phyloP scores from a whole-genome alignment of 92 coral and sea anemone species.

The Palythoa grandis region DNA sequence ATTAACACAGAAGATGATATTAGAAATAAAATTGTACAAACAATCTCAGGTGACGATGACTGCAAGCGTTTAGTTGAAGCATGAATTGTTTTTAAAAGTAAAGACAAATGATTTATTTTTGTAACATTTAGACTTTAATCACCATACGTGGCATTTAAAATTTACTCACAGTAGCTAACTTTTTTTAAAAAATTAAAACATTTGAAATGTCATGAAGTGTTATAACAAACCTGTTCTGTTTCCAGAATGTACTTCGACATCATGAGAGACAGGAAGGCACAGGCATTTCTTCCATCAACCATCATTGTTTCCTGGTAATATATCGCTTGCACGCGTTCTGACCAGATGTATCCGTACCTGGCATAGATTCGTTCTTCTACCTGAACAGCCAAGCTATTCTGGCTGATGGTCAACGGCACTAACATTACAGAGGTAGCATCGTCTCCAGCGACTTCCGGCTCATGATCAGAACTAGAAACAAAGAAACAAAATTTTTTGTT shows the following conservation, averaged over 20 bases:
- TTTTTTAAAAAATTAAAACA: too few relatives aligned
- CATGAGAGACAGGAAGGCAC: background rate
- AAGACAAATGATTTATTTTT: too few relatives aligned
- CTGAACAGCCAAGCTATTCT: background rate
- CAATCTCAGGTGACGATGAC: too few relatives aligned
- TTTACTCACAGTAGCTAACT: too few relatives aligned
- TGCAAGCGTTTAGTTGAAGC: too few relatives aligned
- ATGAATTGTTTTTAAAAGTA: too few relatives aligned
- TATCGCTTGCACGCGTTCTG: background rate
- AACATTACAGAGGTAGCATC: background rate
- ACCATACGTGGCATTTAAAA: too few relatives aligned
- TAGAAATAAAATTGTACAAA: too few relatives aligned
- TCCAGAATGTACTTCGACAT: background rate
- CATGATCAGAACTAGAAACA: background rate
- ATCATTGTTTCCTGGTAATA: conserved; percentile 7
- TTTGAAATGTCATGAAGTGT: background rate
- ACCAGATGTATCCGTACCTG: background rate
- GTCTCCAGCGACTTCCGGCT: background rate
- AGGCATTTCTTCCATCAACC: background rate
- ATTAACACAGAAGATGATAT: too few relatives aligned
- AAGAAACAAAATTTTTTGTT: background rate
- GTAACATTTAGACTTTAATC: too few relatives aligned
- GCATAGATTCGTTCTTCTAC: background rate
- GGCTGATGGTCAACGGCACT: background rate
- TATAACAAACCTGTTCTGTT: background rate